phyloP scores from a whole-genome alignment of 2,113 vertebrate genomes.

The Sebastes schlegelii region DNA sequence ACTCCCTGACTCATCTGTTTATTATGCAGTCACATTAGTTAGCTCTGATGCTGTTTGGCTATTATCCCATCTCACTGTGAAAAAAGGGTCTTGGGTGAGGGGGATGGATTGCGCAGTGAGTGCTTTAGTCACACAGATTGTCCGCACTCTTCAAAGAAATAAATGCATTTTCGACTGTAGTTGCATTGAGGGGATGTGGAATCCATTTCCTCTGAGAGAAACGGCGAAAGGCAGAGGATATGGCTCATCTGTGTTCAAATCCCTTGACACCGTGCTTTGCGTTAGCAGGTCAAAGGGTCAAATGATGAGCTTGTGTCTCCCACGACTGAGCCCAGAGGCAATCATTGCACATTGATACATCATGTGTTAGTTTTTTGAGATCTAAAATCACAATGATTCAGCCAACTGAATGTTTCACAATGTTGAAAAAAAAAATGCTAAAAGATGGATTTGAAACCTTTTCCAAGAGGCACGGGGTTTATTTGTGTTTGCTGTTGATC shows the following conservation, averaged over 20 bases:
- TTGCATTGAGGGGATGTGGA: slow-evolving; percentile 68
- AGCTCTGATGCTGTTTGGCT: slow-evolving; percentile 81
- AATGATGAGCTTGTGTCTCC: slow-evolving; percentile 48
- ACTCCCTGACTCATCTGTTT: slow-evolving; percentile 84
- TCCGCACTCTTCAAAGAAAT: slow-evolving; percentile 81
- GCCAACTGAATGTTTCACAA: not conserved
- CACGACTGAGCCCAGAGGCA: slow-evolving; percentile 23
- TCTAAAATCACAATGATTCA: not conserved
- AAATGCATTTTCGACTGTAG: slow-evolving; percentile 73
- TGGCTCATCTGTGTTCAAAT: slow-evolving; percentile 65
- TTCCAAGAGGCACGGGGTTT: not conserved
- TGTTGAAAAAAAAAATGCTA: not conserved
- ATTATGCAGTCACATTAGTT: slow-evolving; percentile 85
- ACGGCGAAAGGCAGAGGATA: slow-evolving; percentile 64
- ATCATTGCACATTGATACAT: slow-evolving; percentile 38
- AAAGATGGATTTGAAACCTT: slow-evolving; percentile 1
- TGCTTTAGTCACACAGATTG: slow-evolving; percentile 85
- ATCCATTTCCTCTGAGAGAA: slow-evolving; percentile 71
- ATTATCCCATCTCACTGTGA: slow-evolving; percentile 82
- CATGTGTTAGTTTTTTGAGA: not conserved
- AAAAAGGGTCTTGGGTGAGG: slow-evolving; percentile 81
- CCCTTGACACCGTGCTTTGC: slow-evolving; percentile 45
- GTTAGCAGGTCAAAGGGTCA: slow-evolving; percentile 65
- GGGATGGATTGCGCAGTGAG: slow-evolving; percentile 80
- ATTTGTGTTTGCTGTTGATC: not conserved